Evolutionary conservation across 1,140 invertebrate genomes (phyloP).

Genomic region (Grapholita molesta): DNA sequence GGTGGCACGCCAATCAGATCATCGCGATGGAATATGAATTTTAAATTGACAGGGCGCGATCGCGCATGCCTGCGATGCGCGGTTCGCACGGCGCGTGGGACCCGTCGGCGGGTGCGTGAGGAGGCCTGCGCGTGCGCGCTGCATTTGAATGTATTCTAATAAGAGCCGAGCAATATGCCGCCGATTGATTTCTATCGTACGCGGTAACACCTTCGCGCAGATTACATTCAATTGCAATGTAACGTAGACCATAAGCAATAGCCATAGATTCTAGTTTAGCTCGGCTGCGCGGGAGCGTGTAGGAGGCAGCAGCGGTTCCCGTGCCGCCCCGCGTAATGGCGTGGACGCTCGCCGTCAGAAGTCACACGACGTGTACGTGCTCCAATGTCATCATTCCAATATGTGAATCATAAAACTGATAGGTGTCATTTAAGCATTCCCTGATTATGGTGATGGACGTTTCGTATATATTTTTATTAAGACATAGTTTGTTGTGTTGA

Average conservation of each 20-base stretch:
- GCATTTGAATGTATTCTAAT: constrained; percentile 18
- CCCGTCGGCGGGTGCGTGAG: not conserved
- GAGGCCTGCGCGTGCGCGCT: not conserved
- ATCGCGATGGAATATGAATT: not conserved
- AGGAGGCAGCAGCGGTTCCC: not conserved
- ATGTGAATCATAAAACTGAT: constrained; percentile 4
- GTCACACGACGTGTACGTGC: constrained; percentile 9
- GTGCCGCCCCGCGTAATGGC: constrained; percentile 1
- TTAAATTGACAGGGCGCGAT: not conserved
- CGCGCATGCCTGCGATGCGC: not conserved
- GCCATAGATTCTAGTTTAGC: not conserved
- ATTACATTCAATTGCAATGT: not conserved
- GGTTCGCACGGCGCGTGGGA: constrained; percentile 8
- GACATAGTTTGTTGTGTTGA: too few species aligned
- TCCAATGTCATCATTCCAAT: not conserved
- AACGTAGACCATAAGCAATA: not conserved
- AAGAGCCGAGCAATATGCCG: not conserved
- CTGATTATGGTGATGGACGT: not conserved
- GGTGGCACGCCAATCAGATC: constrained; percentile 2
- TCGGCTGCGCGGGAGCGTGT: not conserved
- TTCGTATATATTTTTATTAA: not conserved
- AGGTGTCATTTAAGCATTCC: not conserved
- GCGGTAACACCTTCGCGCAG: constrained; percentile 4
- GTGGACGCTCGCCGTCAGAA: not conserved
- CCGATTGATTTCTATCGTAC: constrained; percentile 2